Base-by-base conservation (phyloP, 2,888 invertebrate species). In the Yponomeuta plumbellus region DNA sequence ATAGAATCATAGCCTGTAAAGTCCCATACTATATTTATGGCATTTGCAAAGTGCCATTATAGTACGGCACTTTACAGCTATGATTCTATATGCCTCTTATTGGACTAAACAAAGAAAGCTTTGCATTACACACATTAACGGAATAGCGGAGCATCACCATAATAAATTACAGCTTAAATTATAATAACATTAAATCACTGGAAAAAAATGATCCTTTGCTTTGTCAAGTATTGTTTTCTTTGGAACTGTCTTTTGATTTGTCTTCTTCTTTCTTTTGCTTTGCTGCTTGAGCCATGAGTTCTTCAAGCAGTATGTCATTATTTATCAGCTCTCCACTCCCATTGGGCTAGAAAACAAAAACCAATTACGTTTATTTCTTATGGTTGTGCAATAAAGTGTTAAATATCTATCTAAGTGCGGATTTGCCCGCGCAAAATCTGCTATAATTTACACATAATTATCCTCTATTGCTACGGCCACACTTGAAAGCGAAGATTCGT, bases 301-400 rank as follows among this genome's bases (percentile, higher is more conserved):
- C 89, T 80, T 89, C 89, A 75, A 89, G 69, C 71, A 90, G 73
- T 67, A 88, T 69, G 69, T 89, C 88, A 69, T 88, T 90, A 72
- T 89, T 87, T 65, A 90, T 79, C 66, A 88, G 71, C 70, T 90
- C 90, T 64, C 75, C 71, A 69, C 90, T 89, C 21, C 87, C 79
- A 71, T 83, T 80, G 71, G 83, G 84, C 89, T 89, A 81, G 59
- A 80, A 84, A 66, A 58, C 68, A 69, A 67, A 52, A 64, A 62
- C 39, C 34, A 34, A 34, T 34, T 26, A 26, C 2, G 26, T 26
- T 4, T 5, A 26, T n/a, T n/a, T n/a, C n/a, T n/a, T n/a, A n/a
- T n/a, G n/a, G n/a, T n/a, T n/a, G n/a, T n/a, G n/a, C n/a, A n/a
- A n/a, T n/a, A n/a, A n/a, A n/a, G n/a, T n/a, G n/a, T n/a, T n/a